Evolutionary conservation across 2,888 invertebrate species (phyloP), one percentile per base, ranked within the genome.

Genomic region (Perizoma flavofasciatum): DNA sequence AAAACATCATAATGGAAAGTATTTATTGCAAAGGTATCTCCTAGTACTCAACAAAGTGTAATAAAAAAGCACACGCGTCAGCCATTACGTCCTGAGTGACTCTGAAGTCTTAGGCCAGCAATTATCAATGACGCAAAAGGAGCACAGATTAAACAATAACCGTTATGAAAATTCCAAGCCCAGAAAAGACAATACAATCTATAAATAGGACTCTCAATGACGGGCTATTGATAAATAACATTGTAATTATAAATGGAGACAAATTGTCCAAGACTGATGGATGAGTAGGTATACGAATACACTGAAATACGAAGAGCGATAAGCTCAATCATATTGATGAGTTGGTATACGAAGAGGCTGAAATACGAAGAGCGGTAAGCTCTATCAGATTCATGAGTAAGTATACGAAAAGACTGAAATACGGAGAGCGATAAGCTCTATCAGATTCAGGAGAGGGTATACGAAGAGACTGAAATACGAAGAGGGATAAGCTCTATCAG

Each of bases 181-280:
- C 5, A 11, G 11, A n/a, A 37, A 46, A 54, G 39, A 60, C 54
- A 57, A 59, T 60, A 40, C 39, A 49, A 54, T 32, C 55, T 65
- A 59, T 57, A 54, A 61, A 66, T 61, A 67, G 37, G 10, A 39
- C 33, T 47, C 39, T 43, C 22, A 34, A 52, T 35, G 35, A 22
- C 41, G 33, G 10, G 43, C 41, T 39, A 54, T 47, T 47, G 49
- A 57, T 61, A 11, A 52, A 41, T 22, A 49, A 37, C 43, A 43
- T 58, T 39, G 44, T 53, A 49, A 53, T 45, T 49, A 56, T 53
- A 49, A 43, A 41, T 40, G 11, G 7, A 46, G 49, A 53, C 56
- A 41, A 53, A 40, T 49, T 58, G 48, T 35, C 22, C 32, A 5
- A 43, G 10, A 1, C 41, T 44, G 52, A 43, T 48, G 48, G 4